A percentile compares a stretch with the other conserved stretches of the same genome.
Evolutionary conservation across 2,113 vertebrate species (phyloP).

Genomic region (Engystomops pustulosus): DNA sequence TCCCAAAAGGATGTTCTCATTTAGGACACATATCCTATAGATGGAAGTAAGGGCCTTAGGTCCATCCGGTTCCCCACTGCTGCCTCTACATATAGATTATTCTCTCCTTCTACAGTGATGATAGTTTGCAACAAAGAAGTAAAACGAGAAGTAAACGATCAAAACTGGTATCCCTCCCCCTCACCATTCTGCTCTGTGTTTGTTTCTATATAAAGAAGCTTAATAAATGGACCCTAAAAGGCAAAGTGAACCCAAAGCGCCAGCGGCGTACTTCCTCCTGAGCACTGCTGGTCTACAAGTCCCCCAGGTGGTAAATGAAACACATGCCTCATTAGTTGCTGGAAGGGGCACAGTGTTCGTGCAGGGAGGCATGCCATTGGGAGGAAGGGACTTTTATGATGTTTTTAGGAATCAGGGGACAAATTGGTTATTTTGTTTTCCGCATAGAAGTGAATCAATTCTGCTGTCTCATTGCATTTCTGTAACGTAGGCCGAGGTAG

Average conservation of each 20-base stretch:
- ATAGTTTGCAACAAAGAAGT: no score
- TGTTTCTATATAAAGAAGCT: neutral
- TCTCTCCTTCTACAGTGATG: no score
- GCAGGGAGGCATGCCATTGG: slow-evolving; percentile 23
- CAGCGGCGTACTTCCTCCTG: neutral
- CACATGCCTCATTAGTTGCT: slow-evolving; percentile 2
- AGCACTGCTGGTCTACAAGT: neutral
- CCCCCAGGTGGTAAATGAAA: slow-evolving; percentile 16
- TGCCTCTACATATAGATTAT: no score
- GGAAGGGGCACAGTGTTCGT: neutral
- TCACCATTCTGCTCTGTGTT: neutral
- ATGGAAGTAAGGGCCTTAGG: no score
- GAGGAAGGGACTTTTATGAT: slow-evolving; percentile 4
- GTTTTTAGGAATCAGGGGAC: neutral
- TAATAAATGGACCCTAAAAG: slow-evolving; percentile 37
- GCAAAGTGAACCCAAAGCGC: neutral
- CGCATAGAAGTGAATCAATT: neutral
- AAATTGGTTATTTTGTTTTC: neutral
- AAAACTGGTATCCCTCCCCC: no score
- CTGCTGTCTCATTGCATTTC: neutral
- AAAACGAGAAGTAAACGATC: neutral
- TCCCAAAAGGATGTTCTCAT: no score
- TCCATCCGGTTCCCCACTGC: no score
- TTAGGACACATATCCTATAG: no score
- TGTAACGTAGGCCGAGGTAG: neutral